These are phyloP conservation scores for Drosophila emarginata DNA, from an alignment of 2,888 invertebrate species.

Conservation along the genomic window DNA sequence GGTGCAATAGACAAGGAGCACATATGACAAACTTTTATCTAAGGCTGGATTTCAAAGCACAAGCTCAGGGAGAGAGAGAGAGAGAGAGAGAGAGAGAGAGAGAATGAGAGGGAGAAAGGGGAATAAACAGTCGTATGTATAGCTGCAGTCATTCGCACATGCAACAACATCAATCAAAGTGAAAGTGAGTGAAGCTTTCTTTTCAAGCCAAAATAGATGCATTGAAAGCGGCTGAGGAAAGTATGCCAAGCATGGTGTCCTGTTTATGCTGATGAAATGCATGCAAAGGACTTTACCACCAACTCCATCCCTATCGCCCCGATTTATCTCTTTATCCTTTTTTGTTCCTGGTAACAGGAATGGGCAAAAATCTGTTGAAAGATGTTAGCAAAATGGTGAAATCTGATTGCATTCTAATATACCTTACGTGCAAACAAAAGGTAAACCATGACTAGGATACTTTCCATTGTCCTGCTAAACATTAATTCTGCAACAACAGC, in stretches of 20 bases:
- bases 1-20: conserved; percentile 36
- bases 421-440: background rate
- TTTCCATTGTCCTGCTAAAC: background rate
- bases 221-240: conserved; percentile 59
- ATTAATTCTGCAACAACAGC: conserved; percentile 50
- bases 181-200: conserved; percentile 51
- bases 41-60: conserved; percentile 39
- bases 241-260: conserved; percentile 62
- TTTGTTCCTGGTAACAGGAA: background rate
- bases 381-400: background rate
- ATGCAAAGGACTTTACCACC: conserved; percentile 25
- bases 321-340: background rate
- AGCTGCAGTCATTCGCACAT: conserved; percentile 53
- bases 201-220: conserved; percentile 52
- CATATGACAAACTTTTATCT: conserved; percentile 48
- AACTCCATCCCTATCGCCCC: background rate
- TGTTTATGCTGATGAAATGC: conserved; percentile 54
- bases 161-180: conserved; percentile 68
- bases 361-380: background rate
- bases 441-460: background rate
- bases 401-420: conserved; percentile 62
- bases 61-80: conserved; percentile 2
- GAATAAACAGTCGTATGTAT: background rate
- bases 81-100: conserved; percentile 16
- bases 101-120: background rate